Evolutionary conservation across 1,140 invertebrate genomes (phyloP).

Genomic region (Caerostris darwini): DNA sequence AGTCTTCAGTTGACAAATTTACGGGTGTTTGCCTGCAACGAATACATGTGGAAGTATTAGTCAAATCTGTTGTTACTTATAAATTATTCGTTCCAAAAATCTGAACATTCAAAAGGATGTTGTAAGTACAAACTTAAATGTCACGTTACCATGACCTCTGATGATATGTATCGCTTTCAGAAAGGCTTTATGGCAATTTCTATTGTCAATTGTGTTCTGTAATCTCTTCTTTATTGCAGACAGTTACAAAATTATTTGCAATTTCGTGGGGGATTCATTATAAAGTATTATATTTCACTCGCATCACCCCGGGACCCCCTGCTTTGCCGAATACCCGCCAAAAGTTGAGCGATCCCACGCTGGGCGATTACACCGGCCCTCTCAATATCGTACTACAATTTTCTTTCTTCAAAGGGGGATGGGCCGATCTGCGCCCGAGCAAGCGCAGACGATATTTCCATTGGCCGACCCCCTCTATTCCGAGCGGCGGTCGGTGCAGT

Average conservation of each 20-base stretch:
- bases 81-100: no score
- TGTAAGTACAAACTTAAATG: no score
- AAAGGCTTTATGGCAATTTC: no score
- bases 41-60: no score
- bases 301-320: background rate
- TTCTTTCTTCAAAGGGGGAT: slow-evolving; percentile 44
- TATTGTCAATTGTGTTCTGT: no score
- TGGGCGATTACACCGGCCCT: slow-evolving; percentile 13
- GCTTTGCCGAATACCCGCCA: background rate
- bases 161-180: no score
- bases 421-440: slow-evolving; percentile 55
- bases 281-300: background rate
- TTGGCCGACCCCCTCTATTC: slow-evolving; percentile 43
- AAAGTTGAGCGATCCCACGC: background rate
- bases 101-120: no score
- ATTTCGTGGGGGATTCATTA: background rate
- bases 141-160: no score
- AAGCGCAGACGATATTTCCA: slow-evolving; percentile 44
- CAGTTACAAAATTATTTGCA: background rate
- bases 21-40: no score
- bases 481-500: slow-evolving; percentile 45
- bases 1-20: no score
- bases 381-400: slow-evolving; percentile 40
- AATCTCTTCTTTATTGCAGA: no score
- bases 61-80: no score